A percentile compares a stretch with the other conserved stretches of the same genome.
Conservation (phyloP, 2,797 vertebrate genomes). For the Ptychadena robeensis region DNA sequence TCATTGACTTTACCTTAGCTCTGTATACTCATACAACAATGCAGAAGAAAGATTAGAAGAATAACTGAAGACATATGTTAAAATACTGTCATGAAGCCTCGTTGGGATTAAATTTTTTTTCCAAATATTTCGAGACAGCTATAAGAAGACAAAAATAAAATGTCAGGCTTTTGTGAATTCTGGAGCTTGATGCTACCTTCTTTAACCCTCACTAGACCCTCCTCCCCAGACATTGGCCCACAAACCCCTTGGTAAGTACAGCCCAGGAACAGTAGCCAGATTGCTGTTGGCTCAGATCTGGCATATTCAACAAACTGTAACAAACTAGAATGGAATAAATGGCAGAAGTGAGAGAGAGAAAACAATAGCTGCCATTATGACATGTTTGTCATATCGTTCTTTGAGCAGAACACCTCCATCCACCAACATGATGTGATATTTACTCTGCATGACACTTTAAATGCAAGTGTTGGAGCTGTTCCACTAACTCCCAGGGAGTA, state of each 20-base stretch:
- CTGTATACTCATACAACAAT: too few relatives aligned
- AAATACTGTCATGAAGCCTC: too few relatives aligned
- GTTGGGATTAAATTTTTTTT: too few relatives aligned
- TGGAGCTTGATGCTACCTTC: neutral
- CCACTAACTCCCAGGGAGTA: slow-evolving; percentile 20
- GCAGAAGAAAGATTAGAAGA: too few relatives aligned
- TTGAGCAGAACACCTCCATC: slow-evolving; percentile 37
- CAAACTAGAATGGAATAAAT: neutral
- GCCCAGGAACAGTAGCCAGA: neutral
- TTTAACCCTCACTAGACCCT: neutral
- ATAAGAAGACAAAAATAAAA: neutral
- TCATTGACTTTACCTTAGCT: too few relatives aligned
- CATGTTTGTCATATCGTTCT: slow-evolving; percentile 5
- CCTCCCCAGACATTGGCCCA: neutral
- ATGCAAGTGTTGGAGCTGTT: slow-evolving; percentile 28
- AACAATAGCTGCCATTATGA: neutral
- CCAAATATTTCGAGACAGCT: neutral
- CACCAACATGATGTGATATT: slow-evolving; percentile 5
- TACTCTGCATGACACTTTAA: slow-evolving; percentile 33
- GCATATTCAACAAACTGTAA: neutral
- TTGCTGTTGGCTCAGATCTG: neutral
- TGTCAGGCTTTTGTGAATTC: too few relatives aligned
- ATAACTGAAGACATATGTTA: too few relatives aligned
- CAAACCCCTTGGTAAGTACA: neutral
- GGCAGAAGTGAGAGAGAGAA: neutral